Evolutionary conservation across 2,888 invertebrate species (phyloP), one percentile per base, ranked within the genome.

Genomic region (Cephus rjabovi): DNA sequence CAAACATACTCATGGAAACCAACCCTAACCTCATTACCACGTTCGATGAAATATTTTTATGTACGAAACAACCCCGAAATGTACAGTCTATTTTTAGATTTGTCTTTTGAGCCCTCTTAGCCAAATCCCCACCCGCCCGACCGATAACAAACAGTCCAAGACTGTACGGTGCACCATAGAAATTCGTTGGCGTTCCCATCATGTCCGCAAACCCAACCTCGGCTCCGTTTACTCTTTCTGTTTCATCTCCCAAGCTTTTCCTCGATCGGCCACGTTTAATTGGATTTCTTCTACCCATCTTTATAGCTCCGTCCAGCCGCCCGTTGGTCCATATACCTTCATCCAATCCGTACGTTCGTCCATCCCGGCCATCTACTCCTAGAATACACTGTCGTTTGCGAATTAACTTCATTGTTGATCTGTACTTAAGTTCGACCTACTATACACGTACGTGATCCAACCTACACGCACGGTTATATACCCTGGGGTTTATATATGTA

Each of bases 91-190:
- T 56, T 9, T 56, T 56, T 56, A 23, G 9, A 56, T 9, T 23
- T 23, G 9, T 9, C 56, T 56, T 0, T 1, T 1, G 23, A 56
- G 9, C 23, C 56, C 56, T 9, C 9, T 40, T 56, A 15, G 1
- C 56, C 9, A 9, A 56, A 56, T 15, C 4, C 15, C 40, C 9
- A 23, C 9, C 9, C 9, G 2, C 23, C 56, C 9, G 9, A 56
- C 56, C 23, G 56, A 56, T 56, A 23, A 56, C 56, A 56, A 56
- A 56, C 56, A 56, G 9, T 23, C 56, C 23, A 23, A 15, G 56
- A 23, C 23, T 81, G 11, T 34, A 79, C 30, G 78, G 71, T 40
- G 79, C 79, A 80, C 77, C 76, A 78, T 70, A 78, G 77, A 81
- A 82, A 74, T 23, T 74, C 74, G 23, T 71, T 71, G 31, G 71